These are phyloP conservation scores for Harpagifer antarcticus DNA, from an alignment of 2,797 vertebrate species.

Conservation along the genomic window DNA sequence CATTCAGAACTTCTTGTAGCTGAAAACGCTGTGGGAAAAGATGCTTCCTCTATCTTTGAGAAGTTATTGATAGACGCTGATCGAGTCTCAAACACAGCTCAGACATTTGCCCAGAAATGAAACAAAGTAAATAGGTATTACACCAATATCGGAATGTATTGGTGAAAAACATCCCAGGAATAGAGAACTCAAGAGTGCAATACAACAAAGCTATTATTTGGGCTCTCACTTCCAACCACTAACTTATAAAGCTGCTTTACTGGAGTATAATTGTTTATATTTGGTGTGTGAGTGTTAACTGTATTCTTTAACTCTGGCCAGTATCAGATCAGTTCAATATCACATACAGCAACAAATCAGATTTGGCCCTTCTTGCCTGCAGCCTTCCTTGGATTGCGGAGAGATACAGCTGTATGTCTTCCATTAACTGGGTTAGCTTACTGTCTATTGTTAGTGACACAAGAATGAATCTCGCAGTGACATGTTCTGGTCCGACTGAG, in stretches of 20 bases:
- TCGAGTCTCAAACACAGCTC: neutral
- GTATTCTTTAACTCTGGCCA: no score
- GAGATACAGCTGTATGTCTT: neutral
- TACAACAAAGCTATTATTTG: neutral
- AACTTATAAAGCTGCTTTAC: neutral
- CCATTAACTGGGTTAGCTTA: neutral
- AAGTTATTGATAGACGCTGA: neutral
- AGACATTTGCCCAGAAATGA: neutral
- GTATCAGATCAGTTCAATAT: no score
- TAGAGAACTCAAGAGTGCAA: neutral
- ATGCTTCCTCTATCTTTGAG: neutral
- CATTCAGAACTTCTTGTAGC: neutral
- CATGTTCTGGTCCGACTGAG: neutral
- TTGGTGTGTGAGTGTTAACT: no score
- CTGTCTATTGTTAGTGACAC: neutral
- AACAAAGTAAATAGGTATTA: neutral
- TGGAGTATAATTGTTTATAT: neutral
- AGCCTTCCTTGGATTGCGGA: neutral
- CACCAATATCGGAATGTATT: neutral
- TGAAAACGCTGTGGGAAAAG: neutral
- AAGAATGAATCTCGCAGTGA: neutral
- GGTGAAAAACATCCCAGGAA: neutral
- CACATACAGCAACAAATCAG: no score
- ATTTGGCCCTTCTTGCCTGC: no score
- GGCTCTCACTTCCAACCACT: no score